phyloP scores from a whole-genome alignment of 2,113 vertebrate species.

The Rana temporaria region DNA sequence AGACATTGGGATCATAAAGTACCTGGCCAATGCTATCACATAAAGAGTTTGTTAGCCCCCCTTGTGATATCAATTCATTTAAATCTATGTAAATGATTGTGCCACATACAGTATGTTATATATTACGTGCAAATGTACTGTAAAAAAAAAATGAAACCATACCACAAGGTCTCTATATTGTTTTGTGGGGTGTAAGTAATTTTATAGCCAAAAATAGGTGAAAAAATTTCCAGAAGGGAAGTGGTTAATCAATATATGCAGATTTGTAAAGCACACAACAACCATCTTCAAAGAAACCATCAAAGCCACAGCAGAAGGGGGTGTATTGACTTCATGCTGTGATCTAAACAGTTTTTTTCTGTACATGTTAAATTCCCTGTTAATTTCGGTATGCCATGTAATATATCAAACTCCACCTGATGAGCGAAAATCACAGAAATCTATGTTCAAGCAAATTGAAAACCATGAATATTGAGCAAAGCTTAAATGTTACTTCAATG shows the following conservation, averaged over 20 bases:
- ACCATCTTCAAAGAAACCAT: slow-evolving; percentile 29
- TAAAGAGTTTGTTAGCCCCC: too few species aligned
- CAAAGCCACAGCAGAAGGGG: slow-evolving; percentile 26
- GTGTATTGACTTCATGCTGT: slow-evolving; percentile 34
- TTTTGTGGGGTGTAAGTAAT: too few species aligned
- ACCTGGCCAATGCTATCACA: too few species aligned
- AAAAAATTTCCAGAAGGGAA: too few species aligned
- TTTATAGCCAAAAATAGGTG: too few species aligned
- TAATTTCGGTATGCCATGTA: slow-evolving; percentile 40
- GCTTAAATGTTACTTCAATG: slow-evolving; percentile 27
- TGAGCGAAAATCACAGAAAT: slow-evolving; percentile 31
- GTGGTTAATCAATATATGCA: slow-evolving; percentile 16
- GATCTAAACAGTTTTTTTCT: slow-evolving; percentile 38
- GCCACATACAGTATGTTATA: too few species aligned
- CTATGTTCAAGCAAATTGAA: slow-evolving; percentile 15
- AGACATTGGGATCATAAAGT: too few species aligned
- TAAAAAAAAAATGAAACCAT: too few species aligned
- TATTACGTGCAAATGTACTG: too few species aligned
- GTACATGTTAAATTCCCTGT: slow-evolving; percentile 32
- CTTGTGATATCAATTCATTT: too few species aligned
- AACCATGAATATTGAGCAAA: slow-evolving; percentile 36
- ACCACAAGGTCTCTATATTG: too few species aligned
- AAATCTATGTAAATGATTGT: too few species aligned
- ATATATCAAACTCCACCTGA: slow-evolving; percentile 42
- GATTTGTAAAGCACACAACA: slow-evolving; percentile 26